These are phyloP conservation scores for Amblyopsis hoosieri DNA, from an alignment of 2,797 vertebrate genomes.

Conservation along the genomic window DNA sequence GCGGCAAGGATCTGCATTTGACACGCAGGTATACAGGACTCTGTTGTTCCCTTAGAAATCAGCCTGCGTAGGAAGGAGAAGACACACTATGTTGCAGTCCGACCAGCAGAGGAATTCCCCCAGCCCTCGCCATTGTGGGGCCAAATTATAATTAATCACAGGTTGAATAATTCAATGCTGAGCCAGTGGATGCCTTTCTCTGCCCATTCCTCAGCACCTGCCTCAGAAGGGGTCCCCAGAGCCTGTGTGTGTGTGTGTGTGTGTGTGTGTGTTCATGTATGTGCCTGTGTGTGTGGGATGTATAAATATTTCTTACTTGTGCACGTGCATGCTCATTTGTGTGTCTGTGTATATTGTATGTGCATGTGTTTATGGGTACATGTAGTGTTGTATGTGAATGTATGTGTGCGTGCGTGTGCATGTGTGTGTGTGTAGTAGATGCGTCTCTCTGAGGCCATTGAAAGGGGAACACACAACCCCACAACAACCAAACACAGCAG, in stretches of 20 bases:
- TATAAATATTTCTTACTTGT: constrained; percentile 6
- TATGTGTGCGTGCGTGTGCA: constrained; percentile 11
- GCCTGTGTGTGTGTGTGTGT: constrained; percentile 29
- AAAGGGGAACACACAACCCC: constrained; percentile 48
- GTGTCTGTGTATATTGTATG: not conserved
- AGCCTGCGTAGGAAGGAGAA: constrained; percentile 54
- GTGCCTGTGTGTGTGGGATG: not conserved
- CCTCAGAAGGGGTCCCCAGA: constrained; percentile 42
- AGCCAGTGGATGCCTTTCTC: constrained; percentile 54
- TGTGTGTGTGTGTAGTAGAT: constrained; percentile 5
- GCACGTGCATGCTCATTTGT: not conserved
- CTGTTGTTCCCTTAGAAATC: constrained; percentile 36
- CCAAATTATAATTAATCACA: constrained; percentile 74
- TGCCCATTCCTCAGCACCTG: constrained; percentile 58
- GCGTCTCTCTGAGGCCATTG: constrained; percentile 24
- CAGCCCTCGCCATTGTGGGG: constrained; percentile 52
- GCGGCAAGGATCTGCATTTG: constrained; percentile 32
- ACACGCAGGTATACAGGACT: constrained; percentile 46
- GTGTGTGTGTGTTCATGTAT: constrained; percentile 4
- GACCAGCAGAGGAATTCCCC: constrained; percentile 69
- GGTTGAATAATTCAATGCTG: constrained; percentile 63
- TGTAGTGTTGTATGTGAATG: not conserved
- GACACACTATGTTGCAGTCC: constrained; percentile 63
- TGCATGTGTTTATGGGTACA: not conserved
- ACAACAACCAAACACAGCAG: constrained; percentile 59